These are phyloP conservation scores for Dipodomys spectabilis DNA, from an alignment of 2,113 vertebrate species.

Conservation along the genomic window DNA sequence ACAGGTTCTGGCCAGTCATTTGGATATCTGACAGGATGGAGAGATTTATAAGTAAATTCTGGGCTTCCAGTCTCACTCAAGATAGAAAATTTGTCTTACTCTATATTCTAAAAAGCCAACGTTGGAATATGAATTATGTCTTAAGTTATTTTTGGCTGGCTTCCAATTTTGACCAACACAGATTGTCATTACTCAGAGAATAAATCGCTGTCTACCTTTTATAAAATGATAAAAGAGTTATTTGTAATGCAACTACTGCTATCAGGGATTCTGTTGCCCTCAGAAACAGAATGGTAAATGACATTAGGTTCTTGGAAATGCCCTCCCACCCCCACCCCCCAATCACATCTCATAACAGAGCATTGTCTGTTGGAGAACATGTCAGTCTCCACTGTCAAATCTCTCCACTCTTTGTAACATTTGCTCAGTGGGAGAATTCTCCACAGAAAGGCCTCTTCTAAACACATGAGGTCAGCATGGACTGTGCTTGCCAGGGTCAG, in stretches of 20 bases:
- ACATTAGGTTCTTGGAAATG: background rate
- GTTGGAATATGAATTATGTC: conserved; percentile 53
- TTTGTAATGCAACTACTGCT: conserved; percentile 1
- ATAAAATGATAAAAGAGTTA: background rate
- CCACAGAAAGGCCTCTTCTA: conserved; percentile 2
- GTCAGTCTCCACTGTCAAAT: background rate
- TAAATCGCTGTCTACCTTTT: background rate
- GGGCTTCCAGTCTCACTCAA: background rate
- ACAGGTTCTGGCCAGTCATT: conserved; percentile 4
- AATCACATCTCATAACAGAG: background rate
- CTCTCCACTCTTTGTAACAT: conserved; percentile 6
- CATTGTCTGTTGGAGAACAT: background rate
- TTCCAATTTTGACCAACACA: conserved; percentile 2
- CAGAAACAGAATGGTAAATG: background rate
- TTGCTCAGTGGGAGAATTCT: conserved; percentile 13
- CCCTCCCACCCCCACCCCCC: background rate
- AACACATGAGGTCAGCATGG: conserved; percentile 24
- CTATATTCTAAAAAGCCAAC: conserved; percentile 18
- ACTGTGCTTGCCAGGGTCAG: background rate
- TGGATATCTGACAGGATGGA: background rate
- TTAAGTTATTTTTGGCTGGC: conserved; percentile 46
- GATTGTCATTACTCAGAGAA: background rate
- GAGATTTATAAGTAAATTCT: conserved; percentile 26
- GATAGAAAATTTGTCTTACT: background rate
- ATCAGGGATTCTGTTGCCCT: background rate